Evolutionary conservation across 2,113 vertebrate genomes (phyloP), one percentile per base, ranked within the genome.

Genomic region (Silurus glanis): DNA sequence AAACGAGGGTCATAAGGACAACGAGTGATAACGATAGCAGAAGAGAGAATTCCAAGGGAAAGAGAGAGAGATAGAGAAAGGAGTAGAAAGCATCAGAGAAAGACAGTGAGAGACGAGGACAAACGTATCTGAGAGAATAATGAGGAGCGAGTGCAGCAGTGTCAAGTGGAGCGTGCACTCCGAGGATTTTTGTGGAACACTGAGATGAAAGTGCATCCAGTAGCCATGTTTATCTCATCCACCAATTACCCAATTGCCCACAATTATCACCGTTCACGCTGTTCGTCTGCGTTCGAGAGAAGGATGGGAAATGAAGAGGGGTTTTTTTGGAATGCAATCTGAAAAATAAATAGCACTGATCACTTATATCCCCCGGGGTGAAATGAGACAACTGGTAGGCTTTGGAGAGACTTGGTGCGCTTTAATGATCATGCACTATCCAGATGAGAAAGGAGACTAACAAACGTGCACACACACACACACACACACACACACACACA

Each of bases 281-380:
- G 45, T 49, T 72, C 49, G 69, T 76, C 74, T 76, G 74, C 49
- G 23, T 25, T 76, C n/a, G 74, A 53, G 49, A 76, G 74, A 76
- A 53, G 49, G 74, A 76, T 53, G 74, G 37, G 37, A 37, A 37
- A 37, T 53, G 74, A n/a, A 53, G 9, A 2, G 21, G 74, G 10
- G 9, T 12, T 67, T 4, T 74, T 58, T 7, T 23, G 49, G 21
- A 16, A 25, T 14, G 74, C 49, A n/a, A 76, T 55, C 74, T 53
- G 49, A 76, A 76, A 76, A 25, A 76, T 76, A 76, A 51, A 74
- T 47, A 76, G n/a, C 74, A n/a, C 74, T 76, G 74, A 76, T 76
- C 74, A 53, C 49, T 53, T 37, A 37, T 37, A 37, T 76, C 74
- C 74, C 72, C 47, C 21, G 23, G 21, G 49, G 74, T 0, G 10